Evolutionary conservation across 2,797 vertebrate genomes (phyloP), one percentile per base, ranked within the genome.

Genomic region (Kryptolebias ocellatus): DNA sequence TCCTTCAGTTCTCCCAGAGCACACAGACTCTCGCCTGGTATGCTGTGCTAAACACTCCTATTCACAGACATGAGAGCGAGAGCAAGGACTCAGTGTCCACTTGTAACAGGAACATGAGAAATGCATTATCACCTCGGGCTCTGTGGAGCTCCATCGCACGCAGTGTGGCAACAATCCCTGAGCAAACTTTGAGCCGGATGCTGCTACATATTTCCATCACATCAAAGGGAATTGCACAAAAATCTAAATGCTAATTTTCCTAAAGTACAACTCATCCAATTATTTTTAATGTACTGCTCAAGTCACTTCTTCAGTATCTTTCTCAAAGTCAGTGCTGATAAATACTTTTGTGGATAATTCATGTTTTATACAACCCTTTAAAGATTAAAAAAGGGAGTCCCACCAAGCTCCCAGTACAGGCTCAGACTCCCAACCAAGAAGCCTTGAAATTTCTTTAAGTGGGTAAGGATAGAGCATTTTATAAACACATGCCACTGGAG

Each of bases 91-190:
- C 39, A 2, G 83, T 82, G 86, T 85, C 87, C 86, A 87, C 86
- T 83, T 63, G 64, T 78, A 80, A 85, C 78, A 74, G 77, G 83
- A 89, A 92, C 90, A 92, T 83, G 83, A 85, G 81, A 92, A 92
- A 80, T 88, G 88, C 90, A 92, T 92, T 91, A 88, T 81, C 89
- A 80, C 88, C 76, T 84, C 47, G 0, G 76, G 76, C 72, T 80
- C 76, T 0, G 14, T 20, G 72, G 80, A 66, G 57, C 61, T 61
- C 67, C 29, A 27, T 64, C 65, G 59, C 71, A 71, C 49, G 65
- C 62, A 44, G 66, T 37, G 16, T 60, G 70, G 62, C 75, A 66
- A 73, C 64, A 64, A 67, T 78, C 71, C 67, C 79, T 59, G 52
- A 53, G 80, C 72, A 69, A 76, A 77, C 65, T 64, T 31, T 31